A percentile compares a stretch with the other conserved stretches of the same genome.
Conservation (phyloP, 2,888 invertebrate species). For the Ectemnius continuus region DNA sequence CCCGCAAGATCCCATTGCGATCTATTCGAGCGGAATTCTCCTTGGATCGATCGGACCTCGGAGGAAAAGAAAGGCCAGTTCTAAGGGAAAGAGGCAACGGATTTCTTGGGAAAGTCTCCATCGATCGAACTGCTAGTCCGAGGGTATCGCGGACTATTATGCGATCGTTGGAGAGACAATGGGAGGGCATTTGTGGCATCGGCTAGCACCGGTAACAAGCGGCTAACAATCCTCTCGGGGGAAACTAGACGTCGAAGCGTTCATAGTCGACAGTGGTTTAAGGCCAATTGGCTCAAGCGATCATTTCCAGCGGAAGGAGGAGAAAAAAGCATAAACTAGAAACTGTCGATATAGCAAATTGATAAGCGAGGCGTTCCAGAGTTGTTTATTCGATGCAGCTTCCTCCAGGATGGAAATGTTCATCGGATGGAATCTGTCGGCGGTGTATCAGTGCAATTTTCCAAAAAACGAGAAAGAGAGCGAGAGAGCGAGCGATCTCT, state of each 20-base stretch:
- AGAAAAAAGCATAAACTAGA: too few species aligned
- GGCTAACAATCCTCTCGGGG: constrained; percentile 50
- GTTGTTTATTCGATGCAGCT: too few species aligned
- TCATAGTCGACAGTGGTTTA: too few species aligned
- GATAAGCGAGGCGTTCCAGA: too few species aligned
- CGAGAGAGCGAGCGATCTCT: constrained; percentile 1
- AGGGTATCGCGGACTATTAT: constrained; percentile 20
- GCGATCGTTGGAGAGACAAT: constrained; percentile 20
- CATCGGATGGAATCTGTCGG: not conserved
- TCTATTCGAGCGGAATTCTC: constrained; percentile 4
- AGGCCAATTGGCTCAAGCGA: too few species aligned
- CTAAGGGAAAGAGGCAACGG: not conserved
- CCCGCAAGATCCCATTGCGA: not conserved
- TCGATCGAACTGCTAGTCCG: constrained; percentile 24
- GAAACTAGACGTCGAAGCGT: not conserved
- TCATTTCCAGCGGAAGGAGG: too few species aligned
- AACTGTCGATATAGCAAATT: too few species aligned
- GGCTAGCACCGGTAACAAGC: constrained; percentile 47
- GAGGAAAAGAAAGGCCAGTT: not conserved
- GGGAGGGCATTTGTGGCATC: constrained; percentile 42
- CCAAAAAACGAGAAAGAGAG: not conserved
- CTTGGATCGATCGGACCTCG: not conserved
- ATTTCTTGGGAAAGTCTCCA: constrained; percentile 28
- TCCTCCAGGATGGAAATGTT: too few species aligned
- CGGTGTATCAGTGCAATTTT: not conserved